phyloP scores from a whole-genome alignment of 2,888 invertebrate genomes.

The Caenorhabditis doughertyi region DNA sequence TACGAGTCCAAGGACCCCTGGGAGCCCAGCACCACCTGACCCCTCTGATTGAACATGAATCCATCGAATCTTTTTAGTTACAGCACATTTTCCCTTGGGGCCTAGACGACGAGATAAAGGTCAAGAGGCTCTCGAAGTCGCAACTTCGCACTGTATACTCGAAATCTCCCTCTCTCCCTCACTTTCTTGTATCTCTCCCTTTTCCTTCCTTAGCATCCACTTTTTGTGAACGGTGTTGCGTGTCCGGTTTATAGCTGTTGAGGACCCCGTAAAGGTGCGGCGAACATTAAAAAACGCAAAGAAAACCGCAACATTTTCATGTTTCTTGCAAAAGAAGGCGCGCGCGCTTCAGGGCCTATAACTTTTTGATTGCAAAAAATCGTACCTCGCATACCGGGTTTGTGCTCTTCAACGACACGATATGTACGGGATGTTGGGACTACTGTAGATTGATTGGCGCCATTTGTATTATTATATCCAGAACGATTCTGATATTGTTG shows the following conservation, averaged over 20 bases:
- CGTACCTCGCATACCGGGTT: conserved; percentile 54
- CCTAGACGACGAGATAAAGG: conserved; percentile 56
- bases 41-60: conserved; percentile 19
- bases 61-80: neutral
- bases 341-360: neutral
- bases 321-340: neutral
- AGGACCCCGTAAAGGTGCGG: conserved; percentile 18
- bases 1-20: neutral
- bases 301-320: conserved; percentile 12
- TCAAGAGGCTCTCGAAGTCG: conserved; percentile 60
- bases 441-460: neutral
- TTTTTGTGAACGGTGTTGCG: conserved; percentile 20
- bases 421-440: neutral
- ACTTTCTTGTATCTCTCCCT: no score
- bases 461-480: neutral
- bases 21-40: conserved; percentile 34
- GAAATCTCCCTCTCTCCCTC: conserved; percentile 3
- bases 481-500: neutral
- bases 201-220: conserved; percentile 2
- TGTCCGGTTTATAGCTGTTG: conserved; percentile 44
- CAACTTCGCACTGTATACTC: conserved; percentile 60
- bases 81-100: conserved; percentile 3
- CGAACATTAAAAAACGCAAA: neutral
- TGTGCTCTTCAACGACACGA: conserved; percentile 20
- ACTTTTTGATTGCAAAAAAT: neutral